These are phyloP conservation scores for Chionis minor DNA, from an alignment of 2,113 vertebrate genomes.

Conservation along the genomic window DNA sequence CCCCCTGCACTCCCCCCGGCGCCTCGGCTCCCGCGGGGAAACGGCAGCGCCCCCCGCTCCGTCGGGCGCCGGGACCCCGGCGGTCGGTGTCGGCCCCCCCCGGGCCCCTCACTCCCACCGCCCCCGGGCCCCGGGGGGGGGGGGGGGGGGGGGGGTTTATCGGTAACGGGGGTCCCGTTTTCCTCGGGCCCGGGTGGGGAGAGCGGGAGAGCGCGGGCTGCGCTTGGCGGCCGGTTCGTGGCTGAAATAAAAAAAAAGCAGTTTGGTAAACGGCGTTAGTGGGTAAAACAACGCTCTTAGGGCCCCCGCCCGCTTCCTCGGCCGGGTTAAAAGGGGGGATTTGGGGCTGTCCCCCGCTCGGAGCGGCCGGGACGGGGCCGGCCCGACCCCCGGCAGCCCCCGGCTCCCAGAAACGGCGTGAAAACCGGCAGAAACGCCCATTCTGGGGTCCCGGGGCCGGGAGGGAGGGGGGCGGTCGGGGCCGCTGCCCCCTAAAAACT, in stretches of 20 bases:
- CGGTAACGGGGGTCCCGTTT: not conserved
- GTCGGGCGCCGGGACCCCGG: not conserved
- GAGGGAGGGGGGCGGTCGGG: not conserved
- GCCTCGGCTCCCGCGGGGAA: not conserved
- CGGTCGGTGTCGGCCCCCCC: no score
- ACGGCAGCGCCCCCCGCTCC: not conserved
- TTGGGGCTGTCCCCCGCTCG: not conserved
- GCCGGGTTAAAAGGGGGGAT: not conserved
- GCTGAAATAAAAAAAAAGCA: not conserved
- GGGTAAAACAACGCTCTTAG: not conserved
- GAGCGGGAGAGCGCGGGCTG: no score
- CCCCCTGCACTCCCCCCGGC: not conserved
- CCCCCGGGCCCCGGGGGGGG: no score
- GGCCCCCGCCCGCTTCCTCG: not conserved
- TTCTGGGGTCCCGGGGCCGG: not conserved
- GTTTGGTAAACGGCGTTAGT: not conserved
- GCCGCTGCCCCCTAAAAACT: accelerated
- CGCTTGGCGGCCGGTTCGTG: not conserved
- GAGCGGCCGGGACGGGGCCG: not conserved
- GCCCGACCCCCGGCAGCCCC: not conserved
- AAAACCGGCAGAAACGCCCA: not conserved
- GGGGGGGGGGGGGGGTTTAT: no score
- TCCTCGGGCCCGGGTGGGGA: not conserved
- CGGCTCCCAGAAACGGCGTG: not conserved
- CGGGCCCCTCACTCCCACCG: accelerated